Evolutionary conservation across 1,140 invertebrate species (phyloP).

Genomic region (Drosophila lowei): DNA sequence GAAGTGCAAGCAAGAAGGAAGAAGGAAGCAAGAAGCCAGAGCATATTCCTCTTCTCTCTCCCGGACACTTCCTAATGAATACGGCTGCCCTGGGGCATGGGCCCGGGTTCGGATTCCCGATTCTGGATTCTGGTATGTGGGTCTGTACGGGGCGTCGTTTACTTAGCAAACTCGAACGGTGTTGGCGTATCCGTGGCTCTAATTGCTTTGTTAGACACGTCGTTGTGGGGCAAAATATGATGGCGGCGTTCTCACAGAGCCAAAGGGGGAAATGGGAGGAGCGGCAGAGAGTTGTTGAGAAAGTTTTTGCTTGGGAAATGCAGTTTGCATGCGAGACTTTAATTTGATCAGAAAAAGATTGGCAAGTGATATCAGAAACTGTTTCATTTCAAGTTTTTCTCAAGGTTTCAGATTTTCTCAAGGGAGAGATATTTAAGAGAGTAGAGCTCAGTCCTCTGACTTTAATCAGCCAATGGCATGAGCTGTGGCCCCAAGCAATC

Average conservation of each 20-base stretch:
- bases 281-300: slow-evolving; percentile 18
- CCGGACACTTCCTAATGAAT: slow-evolving; percentile 62
- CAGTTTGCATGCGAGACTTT: slow-evolving; percentile 8
- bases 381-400: background rate
- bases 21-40: slow-evolving; percentile 19
- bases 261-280: background rate
- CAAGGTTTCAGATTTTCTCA: no score
- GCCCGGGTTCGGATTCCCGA: no score
- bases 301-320: slow-evolving; percentile 31
- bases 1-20: slow-evolving; percentile 1
- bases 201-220: slow-evolving; percentile 78
- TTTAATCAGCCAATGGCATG: no score
- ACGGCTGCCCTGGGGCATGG: slow-evolving; percentile 54
- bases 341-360: slow-evolving; percentile 14
- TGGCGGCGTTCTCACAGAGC: slow-evolving; percentile 19
- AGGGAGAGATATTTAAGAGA: background rate
- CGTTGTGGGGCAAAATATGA: slow-evolving; percentile 61
- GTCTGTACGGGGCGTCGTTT: slow-evolving; percentile 41
- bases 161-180: slow-evolving; percentile 62
- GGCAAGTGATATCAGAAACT: slow-evolving; percentile 12
- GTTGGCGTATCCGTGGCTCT: slow-evolving; percentile 67
- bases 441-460: background rate
- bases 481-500: no score
- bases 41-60: slow-evolving; percentile 5
- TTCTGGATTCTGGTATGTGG: no score